A percentile compares a stretch with the other conserved stretches of the same genome.
phyloP scores from a whole-genome alignment of 2,888 invertebrate species.

The Selenia dentaria region DNA sequence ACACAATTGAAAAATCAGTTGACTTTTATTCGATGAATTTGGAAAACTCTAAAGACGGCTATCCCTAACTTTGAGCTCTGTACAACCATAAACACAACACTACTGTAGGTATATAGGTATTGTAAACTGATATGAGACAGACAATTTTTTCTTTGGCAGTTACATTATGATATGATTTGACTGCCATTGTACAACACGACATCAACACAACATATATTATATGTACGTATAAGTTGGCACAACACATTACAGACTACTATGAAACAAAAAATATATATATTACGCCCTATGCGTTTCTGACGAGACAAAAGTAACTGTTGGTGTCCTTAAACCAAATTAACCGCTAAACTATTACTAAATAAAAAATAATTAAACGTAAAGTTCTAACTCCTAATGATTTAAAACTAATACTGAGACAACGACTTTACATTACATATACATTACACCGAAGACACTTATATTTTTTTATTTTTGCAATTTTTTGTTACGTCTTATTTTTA shows the following conservation, averaged over 20 bases:
- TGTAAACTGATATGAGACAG: slow-evolving; percentile 49
- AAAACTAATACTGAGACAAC: slow-evolving; percentile 76
- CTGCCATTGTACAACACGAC: slow-evolving; percentile 1
- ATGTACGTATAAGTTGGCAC: slow-evolving; percentile 34
- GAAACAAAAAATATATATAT: slow-evolving; percentile 45
- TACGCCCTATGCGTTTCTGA: slow-evolving; percentile 43
- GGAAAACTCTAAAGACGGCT: slow-evolving; percentile 66
- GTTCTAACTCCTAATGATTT: slow-evolving; percentile 73
- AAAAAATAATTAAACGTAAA: slow-evolving; percentile 79
- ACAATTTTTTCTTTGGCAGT: slow-evolving; percentile 59
- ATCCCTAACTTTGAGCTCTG: slow-evolving; percentile 64
- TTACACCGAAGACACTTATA: slow-evolving; percentile 38
- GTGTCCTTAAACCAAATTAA: slow-evolving; percentile 62
- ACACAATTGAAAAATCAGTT: slow-evolving; percentile 64
- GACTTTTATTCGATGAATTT: slow-evolving; percentile 75
- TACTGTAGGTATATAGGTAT: slow-evolving; percentile 45
- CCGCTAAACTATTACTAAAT: slow-evolving; percentile 63
- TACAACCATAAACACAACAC: slow-evolving; percentile 66
- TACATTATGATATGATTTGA: slow-evolving; percentile 27
- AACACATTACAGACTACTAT: slow-evolving; percentile 42
- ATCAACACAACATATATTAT: slow-evolving; percentile 53
- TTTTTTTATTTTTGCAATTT: slow-evolving; percentile 31
- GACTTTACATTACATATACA: slow-evolving; percentile 59
- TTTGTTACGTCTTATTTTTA: slow-evolving; percentile 46
- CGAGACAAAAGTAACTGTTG: slow-evolving; percentile 58